Percentiles rank a stretch among this genome's conserved stretches.
These are phyloP conservation scores for Dipodomys ordii DNA, from an alignment of 2,113 vertebrate genomes.

Conservation along the genomic window DNA sequence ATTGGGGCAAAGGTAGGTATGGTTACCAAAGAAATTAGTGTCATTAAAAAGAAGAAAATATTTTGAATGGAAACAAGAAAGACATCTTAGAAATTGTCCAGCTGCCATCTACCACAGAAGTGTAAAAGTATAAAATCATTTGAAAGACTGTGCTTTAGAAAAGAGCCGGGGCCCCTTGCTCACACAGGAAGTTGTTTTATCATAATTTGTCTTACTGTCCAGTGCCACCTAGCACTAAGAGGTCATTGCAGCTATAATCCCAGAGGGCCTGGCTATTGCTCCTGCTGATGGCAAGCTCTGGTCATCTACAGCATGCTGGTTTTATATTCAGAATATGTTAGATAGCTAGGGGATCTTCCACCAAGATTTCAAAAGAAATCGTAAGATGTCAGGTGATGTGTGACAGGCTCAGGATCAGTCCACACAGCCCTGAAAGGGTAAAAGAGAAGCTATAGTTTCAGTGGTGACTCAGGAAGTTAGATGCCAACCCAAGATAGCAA, in stretches of 20 bases:
- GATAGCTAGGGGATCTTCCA: not conserved
- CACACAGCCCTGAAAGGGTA: not conserved
- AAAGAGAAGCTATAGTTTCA: not conserved
- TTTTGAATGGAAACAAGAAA: not conserved
- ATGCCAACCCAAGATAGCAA: not conserved
- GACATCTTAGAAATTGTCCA: not conserved
- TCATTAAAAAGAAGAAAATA: not conserved
- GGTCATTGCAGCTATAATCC: not conserved
- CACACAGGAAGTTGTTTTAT: not conserved
- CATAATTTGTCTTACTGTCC: not conserved
- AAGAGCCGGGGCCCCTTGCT: not conserved
- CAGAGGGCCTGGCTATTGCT: not conserved
- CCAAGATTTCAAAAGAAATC: not conserved
- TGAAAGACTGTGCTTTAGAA: too few relatives aligned
- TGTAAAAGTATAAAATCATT: not conserved
- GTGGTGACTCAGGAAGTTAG: not conserved
- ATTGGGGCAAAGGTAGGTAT: not conserved
- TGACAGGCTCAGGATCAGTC: not conserved
- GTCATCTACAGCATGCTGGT: not conserved
- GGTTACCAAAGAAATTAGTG: not conserved
- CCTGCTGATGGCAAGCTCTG: not conserved
- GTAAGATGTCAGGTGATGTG: not conserved
- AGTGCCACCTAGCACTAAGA: not conserved
- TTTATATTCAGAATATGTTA: not conserved
- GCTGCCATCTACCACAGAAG: not conserved